phyloP scores from a whole-genome alignment of 2,113 vertebrate species.

The Ammospiza caudacuta region DNA sequence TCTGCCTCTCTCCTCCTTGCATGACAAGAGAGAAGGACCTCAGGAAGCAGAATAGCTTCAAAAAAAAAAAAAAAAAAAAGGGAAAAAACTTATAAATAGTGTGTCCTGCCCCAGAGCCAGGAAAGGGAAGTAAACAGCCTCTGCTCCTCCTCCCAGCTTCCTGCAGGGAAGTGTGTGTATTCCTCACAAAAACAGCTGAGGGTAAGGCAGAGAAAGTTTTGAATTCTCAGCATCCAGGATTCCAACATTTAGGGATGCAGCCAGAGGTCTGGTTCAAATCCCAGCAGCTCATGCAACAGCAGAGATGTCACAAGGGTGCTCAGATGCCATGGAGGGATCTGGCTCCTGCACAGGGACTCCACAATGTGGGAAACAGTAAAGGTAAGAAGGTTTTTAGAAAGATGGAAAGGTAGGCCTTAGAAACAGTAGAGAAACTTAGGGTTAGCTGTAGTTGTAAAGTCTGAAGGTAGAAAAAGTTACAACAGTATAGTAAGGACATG shows the following conservation, averaged over 20 bases:
- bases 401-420: neutral
- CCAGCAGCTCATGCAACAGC: neutral
- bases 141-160: neutral
- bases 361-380: neutral
- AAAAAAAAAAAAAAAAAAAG: constrained; percentile 8
- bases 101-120: neutral
- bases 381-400: neutral
- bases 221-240: too few species aligned
- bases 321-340: neutral
- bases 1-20: neutral
- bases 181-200: neutral
- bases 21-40: neutral
- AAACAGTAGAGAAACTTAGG: neutral
- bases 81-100: constrained; percentile 58
- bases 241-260: neutral
- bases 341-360: neutral
- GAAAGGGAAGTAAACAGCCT: constrained; percentile 46
- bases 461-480: neutral
- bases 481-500: neutral
- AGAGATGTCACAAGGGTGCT: neutral
- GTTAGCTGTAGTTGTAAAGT: neutral
- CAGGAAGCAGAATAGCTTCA: constrained; percentile 27
- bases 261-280: constrained; percentile 4
- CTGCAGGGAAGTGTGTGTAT: neutral
- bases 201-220: neutral